Evolutionary conservation across 2,888 invertebrate species (phyloP), one percentile per base, ranked within the genome.

Genomic region (Scelioninae gen. 1): DNA sequence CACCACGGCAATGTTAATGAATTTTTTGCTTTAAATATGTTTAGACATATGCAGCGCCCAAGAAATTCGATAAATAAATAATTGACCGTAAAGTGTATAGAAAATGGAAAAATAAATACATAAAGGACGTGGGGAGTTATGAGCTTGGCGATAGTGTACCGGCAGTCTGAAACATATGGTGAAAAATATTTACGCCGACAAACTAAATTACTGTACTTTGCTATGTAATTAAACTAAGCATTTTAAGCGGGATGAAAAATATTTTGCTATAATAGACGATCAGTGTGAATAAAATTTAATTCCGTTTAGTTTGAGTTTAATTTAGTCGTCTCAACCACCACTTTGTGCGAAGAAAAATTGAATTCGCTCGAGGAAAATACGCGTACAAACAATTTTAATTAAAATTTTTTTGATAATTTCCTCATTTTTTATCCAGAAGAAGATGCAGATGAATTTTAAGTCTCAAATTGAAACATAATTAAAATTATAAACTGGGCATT

Each of bases 191-290:
- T n/a, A n/a, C n/a, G n/a, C n/a, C n/a, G n/a, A n/a, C n/a, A n/a
- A n/a, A n/a, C n/a, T n/a, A n/a, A n/a, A n/a, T n/a, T n/a, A n/a
- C n/a, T n/a, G n/a, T n/a, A n/a, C n/a, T n/a, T n/a, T n/a, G n/a
- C n/a, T n/a, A n/a, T n/a, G 51, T 51, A 65, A 65, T 65, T 65
- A 65, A 38, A 51, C 51, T 23, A 7, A 51, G 49, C 32, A 51
- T 65, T 51, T 38, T 34, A 7, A n/a, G 45, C 65, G 49, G 13
- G 65, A 65, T 65, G 38, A 65, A 65, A 65, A 65, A n/a, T 51
- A 65, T 65, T 65, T 65, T 32, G 47, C 31, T 11, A 10, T 62
- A 62, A 47, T 62, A 47, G 32, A 47, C 15, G 45, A 23, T 31
- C 10, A 32, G 31, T 32, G 31, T 53, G 13, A 31, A 55, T 55